A percentile compares a stretch with the other conserved stretches of the same genome.
phyloP scores from a whole-genome alignment of 2,888 invertebrate genomes.

The Seira musarum region DNA sequence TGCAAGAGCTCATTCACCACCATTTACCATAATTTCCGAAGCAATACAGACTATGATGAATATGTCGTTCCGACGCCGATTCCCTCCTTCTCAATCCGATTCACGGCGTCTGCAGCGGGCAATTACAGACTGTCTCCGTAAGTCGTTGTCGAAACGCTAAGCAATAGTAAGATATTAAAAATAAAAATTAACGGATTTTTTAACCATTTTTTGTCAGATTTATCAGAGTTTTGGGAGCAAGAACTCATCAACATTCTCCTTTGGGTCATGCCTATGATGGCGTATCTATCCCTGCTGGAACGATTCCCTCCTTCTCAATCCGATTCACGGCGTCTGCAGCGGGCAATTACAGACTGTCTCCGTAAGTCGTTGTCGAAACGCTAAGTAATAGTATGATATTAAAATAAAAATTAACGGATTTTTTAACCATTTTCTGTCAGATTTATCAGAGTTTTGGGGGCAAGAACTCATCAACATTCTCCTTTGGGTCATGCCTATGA shows the following conservation, averaged over 20 bases:
- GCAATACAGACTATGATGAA: conserved; percentile 90
- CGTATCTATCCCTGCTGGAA: conserved; percentile 26
- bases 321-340: conserved; percentile 41
- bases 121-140: conserved; percentile 62
- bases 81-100: conserved; percentile 61
- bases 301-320: conserved; percentile 9
- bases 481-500: conserved; percentile 36
- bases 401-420: no score
- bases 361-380: conserved; percentile 52
- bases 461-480: conserved; percentile 21
- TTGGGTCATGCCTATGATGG: conserved; percentile 31
- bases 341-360: conserved; percentile 54
- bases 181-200: no score
- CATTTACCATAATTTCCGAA: conserved; percentile 93
- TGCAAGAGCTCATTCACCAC: conserved; percentile 94
- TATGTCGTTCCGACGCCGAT: conserved; percentile 75
- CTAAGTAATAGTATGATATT: no score
- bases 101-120: conserved; percentile 53
- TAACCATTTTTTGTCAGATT: no score
- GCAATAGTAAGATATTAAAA: no score
- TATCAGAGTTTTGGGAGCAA: conserved; percentile 38
- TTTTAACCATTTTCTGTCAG: no score
- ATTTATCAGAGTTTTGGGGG: conserved; percentile 41
- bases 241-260: conserved; percentile 28
- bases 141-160: conserved; percentile 24